phyloP scores from a whole-genome alignment of 2,797 vertebrate genomes.

The Catamblyrhynchus diadema region DNA sequence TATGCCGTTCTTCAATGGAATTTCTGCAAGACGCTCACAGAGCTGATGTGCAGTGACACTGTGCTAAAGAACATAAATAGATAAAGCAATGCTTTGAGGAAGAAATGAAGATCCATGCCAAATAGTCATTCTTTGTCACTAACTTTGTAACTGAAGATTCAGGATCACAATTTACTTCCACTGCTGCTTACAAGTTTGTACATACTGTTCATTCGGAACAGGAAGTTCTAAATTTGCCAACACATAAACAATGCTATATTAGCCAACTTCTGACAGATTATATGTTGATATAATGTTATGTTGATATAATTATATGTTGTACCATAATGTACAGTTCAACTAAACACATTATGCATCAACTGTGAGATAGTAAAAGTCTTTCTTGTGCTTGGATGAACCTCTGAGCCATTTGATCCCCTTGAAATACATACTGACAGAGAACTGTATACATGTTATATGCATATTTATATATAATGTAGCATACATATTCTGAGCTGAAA shows the following conservation, averaged over 20 bases:
- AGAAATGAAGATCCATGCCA: not conserved
- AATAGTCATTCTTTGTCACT: not conserved
- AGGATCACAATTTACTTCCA: not conserved
- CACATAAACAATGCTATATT: not conserved
- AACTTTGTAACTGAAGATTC: not conserved
- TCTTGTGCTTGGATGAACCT: not conserved
- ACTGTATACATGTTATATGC: not conserved
- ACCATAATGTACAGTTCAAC: not conserved
- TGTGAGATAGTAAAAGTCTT: not conserved
- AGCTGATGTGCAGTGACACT: not conserved
- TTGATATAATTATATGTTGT: not conserved
- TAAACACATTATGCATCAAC: not conserved
- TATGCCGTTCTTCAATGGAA: not conserved
- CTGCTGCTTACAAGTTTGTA: not conserved
- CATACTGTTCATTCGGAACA: not conserved
- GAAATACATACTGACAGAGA: not conserved
- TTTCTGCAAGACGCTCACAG: not conserved
- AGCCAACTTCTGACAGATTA: not conserved
- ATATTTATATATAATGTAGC: not conserved
- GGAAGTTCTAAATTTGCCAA: not conserved
- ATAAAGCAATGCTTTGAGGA: not conserved
- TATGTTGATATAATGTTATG: not conserved
- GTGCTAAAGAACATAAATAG: not conserved
- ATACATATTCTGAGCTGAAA: not conserved
- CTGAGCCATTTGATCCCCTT: not conserved